Evolutionary conservation across 2,113 vertebrate species (phyloP).

Genomic region (Camarhynchus parvulus): DNA sequence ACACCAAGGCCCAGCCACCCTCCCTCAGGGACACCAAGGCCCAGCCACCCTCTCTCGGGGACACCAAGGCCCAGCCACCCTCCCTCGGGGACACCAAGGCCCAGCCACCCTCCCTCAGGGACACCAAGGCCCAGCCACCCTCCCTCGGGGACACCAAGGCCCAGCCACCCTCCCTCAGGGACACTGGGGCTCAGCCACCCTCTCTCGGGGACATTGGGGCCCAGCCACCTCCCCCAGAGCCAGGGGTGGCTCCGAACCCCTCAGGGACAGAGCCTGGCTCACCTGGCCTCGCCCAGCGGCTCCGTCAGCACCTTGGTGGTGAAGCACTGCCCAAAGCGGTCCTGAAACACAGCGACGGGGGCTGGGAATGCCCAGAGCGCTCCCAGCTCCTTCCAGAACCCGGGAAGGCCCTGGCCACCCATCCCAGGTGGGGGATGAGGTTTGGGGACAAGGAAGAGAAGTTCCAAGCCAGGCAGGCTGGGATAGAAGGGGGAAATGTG

Average conservation of each 20-base stretch:
- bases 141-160: not conserved
- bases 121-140: too few relatives aligned
- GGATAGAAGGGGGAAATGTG: not conserved
- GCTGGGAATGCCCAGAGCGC: fast-evolving
- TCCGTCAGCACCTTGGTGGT: not conserved
- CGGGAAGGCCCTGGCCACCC: not conserved
- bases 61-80: not conserved
- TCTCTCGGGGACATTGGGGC: not conserved
- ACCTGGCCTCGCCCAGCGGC: not conserved
- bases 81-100: too few relatives aligned
- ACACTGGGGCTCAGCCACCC: not conserved
- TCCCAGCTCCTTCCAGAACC: not conserved
- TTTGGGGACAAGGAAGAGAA: not conserved
- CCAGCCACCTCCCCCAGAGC: not conserved
- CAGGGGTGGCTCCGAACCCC: fast-evolving
- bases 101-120: not conserved
- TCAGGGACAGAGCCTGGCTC: not conserved
- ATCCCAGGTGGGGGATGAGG: not conserved
- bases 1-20: not conserved
- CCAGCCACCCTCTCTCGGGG: not conserved
- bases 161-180: too few relatives aligned
- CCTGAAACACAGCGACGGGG: not conserved
- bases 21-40: too few relatives aligned
- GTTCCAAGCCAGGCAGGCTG: not conserved
- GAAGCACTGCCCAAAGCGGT: not conserved